A percentile compares a stretch with the other conserved stretches of the same genome.
These are phyloP conservation scores for Pangasius macronema DNA, from an alignment of 2,797 vertebrate species.

Conservation along the genomic window DNA sequence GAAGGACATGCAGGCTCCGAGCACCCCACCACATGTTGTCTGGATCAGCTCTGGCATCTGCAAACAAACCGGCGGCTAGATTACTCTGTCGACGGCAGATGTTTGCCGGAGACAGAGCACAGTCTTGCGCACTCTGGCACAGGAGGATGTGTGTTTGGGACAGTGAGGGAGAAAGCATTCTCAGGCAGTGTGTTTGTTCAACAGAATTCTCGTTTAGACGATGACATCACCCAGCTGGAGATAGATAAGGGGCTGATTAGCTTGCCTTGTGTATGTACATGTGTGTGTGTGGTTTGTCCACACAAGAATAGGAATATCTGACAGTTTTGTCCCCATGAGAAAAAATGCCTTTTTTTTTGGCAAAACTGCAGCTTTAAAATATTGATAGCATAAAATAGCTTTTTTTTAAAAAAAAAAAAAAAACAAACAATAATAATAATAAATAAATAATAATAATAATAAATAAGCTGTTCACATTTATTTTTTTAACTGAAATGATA, in stretches of 20 bases:
- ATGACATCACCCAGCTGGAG: conserved; percentile 56
- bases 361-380: conserved; percentile 18
- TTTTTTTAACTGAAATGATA: not conserved
- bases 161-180: conserved; percentile 34
- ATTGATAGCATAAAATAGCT: conserved; percentile 1
- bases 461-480: not conserved
- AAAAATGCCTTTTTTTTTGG: not conserved
- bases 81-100: conserved; percentile 45
- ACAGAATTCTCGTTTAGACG: conserved; percentile 53
- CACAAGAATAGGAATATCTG: conserved; percentile 8
- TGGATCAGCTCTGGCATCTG: conserved; percentile 43
- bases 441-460: no score
- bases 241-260: conserved; percentile 57
- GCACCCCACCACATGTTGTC: conserved; percentile 23
- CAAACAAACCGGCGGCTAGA: conserved; percentile 48
- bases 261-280: conserved; percentile 11
- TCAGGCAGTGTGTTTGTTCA: conserved; percentile 56
- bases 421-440: no score
- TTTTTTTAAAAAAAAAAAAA: no score
- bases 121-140: conserved; percentile 29
- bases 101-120: conserved; percentile 33
- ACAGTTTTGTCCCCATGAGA: not conserved
- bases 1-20: conserved; percentile 16
- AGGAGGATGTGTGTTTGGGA: conserved; percentile 28
- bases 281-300: conserved; percentile 10